Base-by-base conservation (phyloP, 2,113 vertebrate species). In the Colaptes auratus region DNA sequence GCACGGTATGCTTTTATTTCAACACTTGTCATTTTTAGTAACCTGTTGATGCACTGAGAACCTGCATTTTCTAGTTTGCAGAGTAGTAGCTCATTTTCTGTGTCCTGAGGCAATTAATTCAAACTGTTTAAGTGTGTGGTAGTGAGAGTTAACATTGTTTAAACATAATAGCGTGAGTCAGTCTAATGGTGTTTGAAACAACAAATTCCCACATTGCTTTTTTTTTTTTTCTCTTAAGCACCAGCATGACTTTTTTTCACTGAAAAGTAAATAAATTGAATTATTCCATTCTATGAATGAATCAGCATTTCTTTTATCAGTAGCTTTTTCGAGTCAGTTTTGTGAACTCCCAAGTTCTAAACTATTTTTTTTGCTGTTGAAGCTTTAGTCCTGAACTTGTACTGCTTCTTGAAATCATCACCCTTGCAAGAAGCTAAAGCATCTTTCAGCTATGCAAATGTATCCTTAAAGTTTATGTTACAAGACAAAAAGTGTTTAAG, bases 141-240 rank as follows among this genome's bases (percentile, higher is more conserved):
- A 91, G 73, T 55, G 84, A 77, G n/a, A 73, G 76, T 85, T 86
- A 92, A 75, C 78, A 60, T 69, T 87, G 35, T 94, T 88, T 76
- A 72, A 89, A 44, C 14, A 2, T 13, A 59, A 20, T 23, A 33
- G 35, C 24, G 25, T 77, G 80, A 92, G 77, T 91, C 84, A 87
- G 66, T 69, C 48, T 33, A 48, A 33, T 0, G 4, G 50, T 78
- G 77, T 75, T 93, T 60, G 28, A 36, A 67, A 65, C 72, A 27
- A 67, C 33, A 72, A 71, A 27, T 92, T 88, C 75, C 44, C 77
- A 27, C 53, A 28, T 72, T 8, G 9, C 39, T 48, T 6, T 50
- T 55, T 82, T 63, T 84, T 36, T 82, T 13, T 13, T 63, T 81
- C 31, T 82, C 42, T 15, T 33, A 75, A 81, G 53, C 23, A 58